These are phyloP conservation scores for Typhlomys cinereus DNA, from an alignment of 2,113 vertebrate genomes.

Conservation along the genomic window DNA sequence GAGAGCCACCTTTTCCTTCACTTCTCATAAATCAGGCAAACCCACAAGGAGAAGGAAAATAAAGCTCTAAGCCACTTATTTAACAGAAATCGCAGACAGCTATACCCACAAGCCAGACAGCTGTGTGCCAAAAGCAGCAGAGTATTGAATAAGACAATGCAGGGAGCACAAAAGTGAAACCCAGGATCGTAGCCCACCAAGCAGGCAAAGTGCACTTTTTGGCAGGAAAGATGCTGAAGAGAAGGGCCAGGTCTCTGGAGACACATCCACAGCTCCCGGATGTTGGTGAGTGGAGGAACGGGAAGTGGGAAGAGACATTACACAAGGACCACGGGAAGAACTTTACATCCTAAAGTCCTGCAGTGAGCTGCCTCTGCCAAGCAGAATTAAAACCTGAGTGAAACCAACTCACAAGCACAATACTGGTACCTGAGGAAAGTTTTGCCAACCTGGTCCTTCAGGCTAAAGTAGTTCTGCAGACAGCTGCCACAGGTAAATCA, in stretches of 20 bases:
- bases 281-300: not conserved
- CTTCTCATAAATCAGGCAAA: slow-evolving; percentile 28
- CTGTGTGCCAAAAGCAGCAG: not conserved
- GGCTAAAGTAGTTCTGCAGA: not conserved
- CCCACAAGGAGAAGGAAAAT: not conserved
- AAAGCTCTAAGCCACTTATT: not conserved
- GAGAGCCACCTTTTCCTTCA: not conserved
- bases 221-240: rapidly evolving
- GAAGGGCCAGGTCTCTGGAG: rapidly evolving
- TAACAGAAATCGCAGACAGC: not conserved
- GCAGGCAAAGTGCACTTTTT: not conserved
- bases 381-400: not conserved
- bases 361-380: not conserved
- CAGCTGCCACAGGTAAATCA: not conserved
- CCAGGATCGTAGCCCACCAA: not conserved
- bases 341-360: not conserved
- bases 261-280: too few relatives aligned
- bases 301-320: not conserved
- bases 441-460: not conserved
- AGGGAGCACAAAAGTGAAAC: not conserved
- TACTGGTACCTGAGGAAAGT: not conserved
- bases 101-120: not conserved
- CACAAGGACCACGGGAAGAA: not conserved
- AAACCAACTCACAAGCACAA: not conserved
- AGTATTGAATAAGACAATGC: not conserved